Evolutionary conservation across 2,888 invertebrate species (phyloP), one percentile per base, ranked within the genome.

Genomic region (Dendrolimus pini): DNA sequence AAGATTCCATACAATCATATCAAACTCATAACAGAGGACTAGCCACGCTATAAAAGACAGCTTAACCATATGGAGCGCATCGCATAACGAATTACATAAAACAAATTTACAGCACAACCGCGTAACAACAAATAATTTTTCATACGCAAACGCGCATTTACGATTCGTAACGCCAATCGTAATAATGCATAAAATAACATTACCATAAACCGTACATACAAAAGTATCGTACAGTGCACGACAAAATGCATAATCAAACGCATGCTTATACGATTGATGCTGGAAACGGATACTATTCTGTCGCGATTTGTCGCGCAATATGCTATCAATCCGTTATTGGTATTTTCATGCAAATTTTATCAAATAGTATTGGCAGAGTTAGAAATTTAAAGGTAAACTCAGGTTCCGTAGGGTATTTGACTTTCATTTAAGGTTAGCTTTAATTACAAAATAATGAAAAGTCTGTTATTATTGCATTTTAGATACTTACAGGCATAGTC

Each of bases 261-360:
- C 81, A 84, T 83, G 82, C 71, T 83, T 85, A 87, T 86, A 69
- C 79, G 77, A 82, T 78, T 82, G 76, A 75, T 74, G 72, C 66
- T 74, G 71, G 75, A 78, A 78, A 79, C 69, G 71, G 77, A 81
- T 81, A 77, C 78, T 74, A 82, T 84, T 85, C 78, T 65, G 68
- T 68, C 67, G 47, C 66, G 83, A 87, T 87, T 84, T 82, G 87
- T 83, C 71, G 63, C 83, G 77, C 84, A 80, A 85, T 86, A 77
- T 87, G 66, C 63, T 68, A 72, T 77, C 78, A 82, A 89, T 88
- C 85, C 86, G 87, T 85, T 88, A 80, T 71, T 71, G 72, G 78
- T 77, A 77, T 78, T 84, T 82, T 80, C 69, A 85, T 85, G 86
- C 79, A 81, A 87, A 88, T 86, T 75, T 64, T 62, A 63, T 66